Evolutionary conservation across 1,140 invertebrate species (phyloP).

Genomic region (Drosophila suzukii): DNA sequence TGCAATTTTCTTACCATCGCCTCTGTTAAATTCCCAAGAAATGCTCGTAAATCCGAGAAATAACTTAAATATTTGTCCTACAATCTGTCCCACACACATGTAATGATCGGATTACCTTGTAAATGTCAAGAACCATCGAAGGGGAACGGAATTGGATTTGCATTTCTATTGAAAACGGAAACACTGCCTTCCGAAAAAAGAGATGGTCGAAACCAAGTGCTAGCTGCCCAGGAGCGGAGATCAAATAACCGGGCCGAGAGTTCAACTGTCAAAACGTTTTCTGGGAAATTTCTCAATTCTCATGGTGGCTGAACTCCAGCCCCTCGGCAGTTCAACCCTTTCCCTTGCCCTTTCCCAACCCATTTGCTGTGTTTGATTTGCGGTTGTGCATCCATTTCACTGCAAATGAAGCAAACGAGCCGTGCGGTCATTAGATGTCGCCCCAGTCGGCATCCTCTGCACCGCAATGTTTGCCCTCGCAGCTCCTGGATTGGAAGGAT

Average conservation of each 20-base stretch:
- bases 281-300: constrained; percentile 28
- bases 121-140: constrained; percentile 1
- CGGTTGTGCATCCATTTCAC: constrained; percentile 79
- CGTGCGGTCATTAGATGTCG: constrained; percentile 75
- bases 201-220: constrained; percentile 13
- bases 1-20: not conserved
- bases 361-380: constrained; percentile 75
- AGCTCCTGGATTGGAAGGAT: constrained; percentile 17
- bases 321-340: not conserved
- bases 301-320: constrained; percentile 5
- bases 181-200: constrained; percentile 3
- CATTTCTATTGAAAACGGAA: constrained; percentile 33
- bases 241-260: constrained; percentile 27
- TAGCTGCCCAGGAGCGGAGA: constrained; percentile 16
- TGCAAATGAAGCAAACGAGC: constrained; percentile 81
- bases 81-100: constrained; percentile 3
- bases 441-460: constrained; percentile 11
- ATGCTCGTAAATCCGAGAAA: not conserved
- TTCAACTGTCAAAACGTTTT: constrained; percentile 37
- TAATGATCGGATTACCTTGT: constrained; percentile 13
- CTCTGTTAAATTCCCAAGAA: not conserved
- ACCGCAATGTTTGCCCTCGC: constrained; percentile 44
- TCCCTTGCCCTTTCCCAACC: not conserved
- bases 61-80: not conserved
- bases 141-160: constrained; percentile 25